Base-by-base conservation (phyloP, 30 jellyfish, hydroid and myxozoan species). In the Cassiopea andromeda region DNA sequence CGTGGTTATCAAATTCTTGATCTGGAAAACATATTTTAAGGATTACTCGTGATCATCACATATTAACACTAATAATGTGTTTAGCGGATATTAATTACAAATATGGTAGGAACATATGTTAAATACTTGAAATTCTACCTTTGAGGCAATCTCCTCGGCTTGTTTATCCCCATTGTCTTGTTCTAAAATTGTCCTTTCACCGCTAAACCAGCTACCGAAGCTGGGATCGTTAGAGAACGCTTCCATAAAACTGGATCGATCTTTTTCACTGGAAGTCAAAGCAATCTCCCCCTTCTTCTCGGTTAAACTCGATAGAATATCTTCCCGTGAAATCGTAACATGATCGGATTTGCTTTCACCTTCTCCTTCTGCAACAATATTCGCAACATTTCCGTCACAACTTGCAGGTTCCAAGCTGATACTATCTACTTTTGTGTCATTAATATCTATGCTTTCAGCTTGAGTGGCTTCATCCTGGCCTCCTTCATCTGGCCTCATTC, bases 141-240 rank as follows among this genome's bases (percentile, higher is more conserved):
- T 78, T 44, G 93, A 69, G 58, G 97, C 98, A 47, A 93, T 93
- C 73, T 93, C 92, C 64, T 93, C 98, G 12, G 97, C 98, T 44
- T 89, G 90, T 48, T 85, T 93, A n/a, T 93, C 98, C 50, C 66
- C 89, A 38, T 59, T 79, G 54, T 91, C 93, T n/a, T 85, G 78
- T 46, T 93, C 96, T 46, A 87, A 58, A 66, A 87, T 80, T 46
- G 93, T 93, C 92, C 78, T 54, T 17, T 93, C 97, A 3, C 94
- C 96, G 64, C 69, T 89, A 27, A 87, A 93, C 93, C 94, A 87
- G 27, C 91, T 86, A 18, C 94, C 92, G 72, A 92, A 92, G 27
- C 85, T 70, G 4, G 98, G 98, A 46, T 92, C 88, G 58, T 80
- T 75, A 68, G 85, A 77, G 43, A 92, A 82, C 15, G 96, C 91